phyloP scores from a whole-genome alignment of 2,797 vertebrate species.

The Cetoscarus ocellatus region DNA sequence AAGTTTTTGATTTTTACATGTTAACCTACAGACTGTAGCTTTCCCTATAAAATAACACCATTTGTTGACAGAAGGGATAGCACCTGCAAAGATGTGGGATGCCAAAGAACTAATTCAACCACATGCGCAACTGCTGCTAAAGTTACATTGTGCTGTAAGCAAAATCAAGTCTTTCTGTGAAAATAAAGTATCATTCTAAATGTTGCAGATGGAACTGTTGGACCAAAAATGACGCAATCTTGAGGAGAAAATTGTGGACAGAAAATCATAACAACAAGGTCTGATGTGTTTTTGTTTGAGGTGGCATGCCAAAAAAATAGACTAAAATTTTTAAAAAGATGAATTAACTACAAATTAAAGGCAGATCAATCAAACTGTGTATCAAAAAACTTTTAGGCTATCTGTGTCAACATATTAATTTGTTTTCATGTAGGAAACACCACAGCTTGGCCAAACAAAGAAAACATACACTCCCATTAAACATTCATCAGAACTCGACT shows the following conservation, averaged over 20 bases:
- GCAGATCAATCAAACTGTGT: neutral
- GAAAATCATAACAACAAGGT: neutral
- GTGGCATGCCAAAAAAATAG: neutral
- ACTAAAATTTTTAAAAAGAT: neutral
- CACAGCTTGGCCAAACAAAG: slow-evolving; percentile 1
- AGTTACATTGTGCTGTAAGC: no score
- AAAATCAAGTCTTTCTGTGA: no score
- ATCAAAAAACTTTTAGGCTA: neutral
- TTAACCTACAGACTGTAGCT: no score
- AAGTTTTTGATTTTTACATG: no score
- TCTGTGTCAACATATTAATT: neutral
- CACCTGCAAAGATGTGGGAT: no score
- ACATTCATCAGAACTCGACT: slow-evolving; percentile 35
- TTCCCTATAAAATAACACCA: no score
- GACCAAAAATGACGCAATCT: no score
- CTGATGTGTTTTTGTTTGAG: neutral
- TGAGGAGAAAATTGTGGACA: neutral
- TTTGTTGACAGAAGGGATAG: no score
- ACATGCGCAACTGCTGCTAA: no score
- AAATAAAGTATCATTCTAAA: no score
- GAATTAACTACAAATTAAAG: neutral
- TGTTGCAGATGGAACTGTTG: no score
- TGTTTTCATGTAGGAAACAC: neutral
- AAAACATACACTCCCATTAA: slow-evolving; percentile 30
- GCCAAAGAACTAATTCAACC: no score